phyloP scores from a whole-genome alignment of 2,888 invertebrate genomes.

The Euproctis similis region DNA sequence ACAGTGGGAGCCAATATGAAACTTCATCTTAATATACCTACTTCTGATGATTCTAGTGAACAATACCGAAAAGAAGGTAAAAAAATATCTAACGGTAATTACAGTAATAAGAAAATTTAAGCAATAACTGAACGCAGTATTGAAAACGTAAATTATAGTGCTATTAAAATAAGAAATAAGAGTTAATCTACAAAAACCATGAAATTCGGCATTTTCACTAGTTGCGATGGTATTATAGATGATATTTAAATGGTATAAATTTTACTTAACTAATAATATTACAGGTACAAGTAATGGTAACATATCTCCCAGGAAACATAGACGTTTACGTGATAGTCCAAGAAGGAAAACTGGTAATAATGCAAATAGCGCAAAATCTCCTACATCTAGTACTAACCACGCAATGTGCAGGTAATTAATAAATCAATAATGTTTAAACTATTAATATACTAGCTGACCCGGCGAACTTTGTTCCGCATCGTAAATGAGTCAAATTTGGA shows the following conservation, averaged over 20 bases:
- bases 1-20: conserved; percentile 67
- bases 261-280: conserved; percentile 4
- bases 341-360: conserved; percentile 78
- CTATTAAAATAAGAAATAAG: too few species aligned
- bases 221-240: too few species aligned
- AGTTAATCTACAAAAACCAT: too few species aligned
- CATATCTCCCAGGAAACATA: conserved; percentile 76
- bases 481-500: too few species aligned
- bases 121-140: too few species aligned
- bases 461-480: too few species aligned
- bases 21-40: conserved; percentile 73
- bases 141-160: too few species aligned
- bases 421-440: conserved; percentile 1
- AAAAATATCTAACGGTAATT: too few species aligned
- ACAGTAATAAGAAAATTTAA: too few species aligned
- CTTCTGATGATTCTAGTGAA: conserved; percentile 78
- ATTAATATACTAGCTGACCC: too few species aligned
- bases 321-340: conserved; percentile 79
- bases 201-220: too few species aligned
- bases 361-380: conserved; percentile 72
- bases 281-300: conserved; percentile 61
- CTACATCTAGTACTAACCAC: conserved; percentile 57
- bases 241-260: too few species aligned
- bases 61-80: conserved; percentile 67
- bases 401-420: conserved; percentile 54